phyloP scores from a whole-genome alignment of 2,888 invertebrate genomes.

The Philopedon plagiatum region DNA sequence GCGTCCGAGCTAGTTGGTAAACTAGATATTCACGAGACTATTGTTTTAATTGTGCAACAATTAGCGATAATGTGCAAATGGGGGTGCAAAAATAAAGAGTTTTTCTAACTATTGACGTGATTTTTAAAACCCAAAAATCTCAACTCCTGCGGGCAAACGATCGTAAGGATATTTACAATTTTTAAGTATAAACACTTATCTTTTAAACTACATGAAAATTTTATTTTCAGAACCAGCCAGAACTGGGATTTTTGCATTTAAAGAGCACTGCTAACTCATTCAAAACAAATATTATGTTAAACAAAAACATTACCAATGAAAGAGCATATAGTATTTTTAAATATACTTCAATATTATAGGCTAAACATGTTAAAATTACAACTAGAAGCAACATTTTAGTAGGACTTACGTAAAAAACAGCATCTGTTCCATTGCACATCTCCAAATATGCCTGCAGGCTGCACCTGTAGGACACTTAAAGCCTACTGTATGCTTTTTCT shows the following conservation, averaged over 20 bases:
- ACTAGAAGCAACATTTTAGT: neutral
- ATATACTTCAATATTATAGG: too few species aligned
- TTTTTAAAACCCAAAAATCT: too few species aligned
- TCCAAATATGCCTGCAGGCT: conserved; percentile 96
- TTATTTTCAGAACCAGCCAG: too few species aligned
- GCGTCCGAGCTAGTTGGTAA: conserved; percentile 90
- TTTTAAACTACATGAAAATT: too few species aligned
- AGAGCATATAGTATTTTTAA: too few species aligned
- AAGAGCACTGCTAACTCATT: too few species aligned
- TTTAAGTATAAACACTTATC: too few species aligned
- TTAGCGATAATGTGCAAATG: conserved; percentile 28
- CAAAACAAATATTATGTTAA: too few species aligned
- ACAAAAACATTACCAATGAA: too few species aligned
- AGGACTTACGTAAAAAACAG: conserved; percentile 94
- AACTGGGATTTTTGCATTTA: too few species aligned
- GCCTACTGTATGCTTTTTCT: conserved; percentile 95
- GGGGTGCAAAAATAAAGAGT: neutral
- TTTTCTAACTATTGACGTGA: neutral
- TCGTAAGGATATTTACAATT: too few species aligned
- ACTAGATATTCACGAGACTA: conserved; percentile 69
- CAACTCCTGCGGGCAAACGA: too few species aligned
- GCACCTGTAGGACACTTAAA: conserved; percentile 95
- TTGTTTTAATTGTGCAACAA: conserved; percentile 44
- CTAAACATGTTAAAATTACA: neutral
- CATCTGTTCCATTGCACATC: conserved; percentile 98